Evolutionary conservation across 2,888 invertebrate species (phyloP).

Genomic region (Cheilosia scutellata): DNA sequence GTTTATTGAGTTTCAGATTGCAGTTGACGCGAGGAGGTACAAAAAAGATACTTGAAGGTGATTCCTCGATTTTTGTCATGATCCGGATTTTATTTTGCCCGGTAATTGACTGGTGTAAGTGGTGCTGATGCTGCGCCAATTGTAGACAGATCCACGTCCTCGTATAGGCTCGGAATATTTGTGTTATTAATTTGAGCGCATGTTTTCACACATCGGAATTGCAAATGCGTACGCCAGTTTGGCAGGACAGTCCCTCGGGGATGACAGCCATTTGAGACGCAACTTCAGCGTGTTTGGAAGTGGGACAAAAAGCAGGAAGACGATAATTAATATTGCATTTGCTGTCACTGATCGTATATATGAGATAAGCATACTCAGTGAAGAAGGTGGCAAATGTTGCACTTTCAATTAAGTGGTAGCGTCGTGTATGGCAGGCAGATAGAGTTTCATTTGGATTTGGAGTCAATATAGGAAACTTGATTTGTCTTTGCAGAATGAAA

Average conservation of each 20-base stretch:
- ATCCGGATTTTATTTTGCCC: slow-evolving; percentile 68
- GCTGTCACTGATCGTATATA: slow-evolving; percentile 51
- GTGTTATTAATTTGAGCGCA: slow-evolving; percentile 75
- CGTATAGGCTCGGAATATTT: slow-evolving; percentile 60
- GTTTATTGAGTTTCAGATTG: slow-evolving; percentile 65
- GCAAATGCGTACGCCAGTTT: slow-evolving; percentile 46
- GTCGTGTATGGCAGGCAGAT: neutral
- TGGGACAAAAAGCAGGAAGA: slow-evolving; percentile 63
- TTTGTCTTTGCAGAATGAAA: neutral
- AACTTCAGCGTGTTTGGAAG: slow-evolving; percentile 26
- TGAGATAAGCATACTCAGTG: slow-evolving; percentile 62
- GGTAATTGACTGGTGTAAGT: slow-evolving; percentile 69
- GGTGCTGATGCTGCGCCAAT: slow-evolving; percentile 44
- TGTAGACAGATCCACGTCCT: slow-evolving; percentile 23
- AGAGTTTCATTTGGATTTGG: neutral
- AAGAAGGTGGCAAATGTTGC: slow-evolving; percentile 66
- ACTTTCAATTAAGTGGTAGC: slow-evolving; percentile 70
- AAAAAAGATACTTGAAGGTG: slow-evolving; percentile 42
- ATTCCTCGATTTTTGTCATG: slow-evolving; percentile 64
- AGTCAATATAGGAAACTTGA: slow-evolving; percentile 32
- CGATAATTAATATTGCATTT: slow-evolving; percentile 68
- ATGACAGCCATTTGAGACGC: slow-evolving; percentile 17
- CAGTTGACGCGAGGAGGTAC: neutral
- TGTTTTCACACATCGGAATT: slow-evolving; percentile 75
- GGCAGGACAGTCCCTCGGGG: slow-evolving; percentile 47